These are phyloP conservation scores for Kobus ellipsiprymnus DNA, from an alignment of 2,113 vertebrate genomes.

Conservation along the genomic window DNA sequence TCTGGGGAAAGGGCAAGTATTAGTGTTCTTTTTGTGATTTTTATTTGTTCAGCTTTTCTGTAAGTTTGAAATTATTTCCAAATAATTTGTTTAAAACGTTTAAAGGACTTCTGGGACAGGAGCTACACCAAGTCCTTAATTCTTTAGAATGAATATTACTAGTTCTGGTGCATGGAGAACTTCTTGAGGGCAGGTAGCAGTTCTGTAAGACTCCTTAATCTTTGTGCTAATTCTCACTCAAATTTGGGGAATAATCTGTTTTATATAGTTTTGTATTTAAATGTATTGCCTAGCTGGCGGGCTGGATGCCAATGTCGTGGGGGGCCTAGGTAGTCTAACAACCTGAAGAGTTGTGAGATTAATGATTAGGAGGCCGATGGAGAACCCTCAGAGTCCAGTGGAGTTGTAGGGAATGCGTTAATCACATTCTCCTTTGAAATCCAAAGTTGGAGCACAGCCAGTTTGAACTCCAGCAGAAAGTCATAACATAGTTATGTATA, in stretches of 20 bases:
- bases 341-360: neutral
- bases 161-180: neutral
- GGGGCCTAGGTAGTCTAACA: neutral
- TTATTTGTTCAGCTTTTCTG: neutral
- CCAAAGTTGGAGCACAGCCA: slow-evolving; percentile 39
- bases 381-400: neutral
- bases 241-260: neutral
- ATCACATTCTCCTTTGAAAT: slow-evolving; percentile 39
- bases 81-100: neutral
- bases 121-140: neutral
- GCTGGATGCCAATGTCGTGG: neutral
- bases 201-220: neutral
- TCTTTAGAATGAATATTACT: neutral
- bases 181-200: neutral
- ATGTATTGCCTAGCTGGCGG: neutral
- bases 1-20: neutral
- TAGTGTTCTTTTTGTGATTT: neutral
- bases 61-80: neutral
- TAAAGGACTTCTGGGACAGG: neutral
- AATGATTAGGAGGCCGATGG: neutral
- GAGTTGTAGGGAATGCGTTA: slow-evolving; percentile 2
- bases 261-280: neutral
- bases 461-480: slow-evolving; percentile 11
- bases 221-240: neutral
- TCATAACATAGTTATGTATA: slow-evolving; percentile 59